These are phyloP conservation scores for Cyclophora punctaria DNA, from an alignment of 2,888 invertebrate species.

Conservation along the genomic window DNA sequence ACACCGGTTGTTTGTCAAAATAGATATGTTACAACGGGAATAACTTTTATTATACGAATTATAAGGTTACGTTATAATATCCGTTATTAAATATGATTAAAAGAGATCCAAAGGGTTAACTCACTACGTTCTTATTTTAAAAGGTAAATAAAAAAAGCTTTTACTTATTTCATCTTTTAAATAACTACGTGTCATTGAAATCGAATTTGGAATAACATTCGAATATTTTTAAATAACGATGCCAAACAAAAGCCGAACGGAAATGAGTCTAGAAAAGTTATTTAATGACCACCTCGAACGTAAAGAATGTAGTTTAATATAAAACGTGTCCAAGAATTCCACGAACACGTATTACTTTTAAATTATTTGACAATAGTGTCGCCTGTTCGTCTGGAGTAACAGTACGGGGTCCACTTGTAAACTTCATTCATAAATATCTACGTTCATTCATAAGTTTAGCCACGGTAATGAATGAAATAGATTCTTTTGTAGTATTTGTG, in stretches of 20 bases:
- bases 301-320: neutral
- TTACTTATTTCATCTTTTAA: too few species aligned
- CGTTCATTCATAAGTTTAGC: constrained; percentile 52
- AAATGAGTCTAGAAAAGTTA: constrained; percentile 56
- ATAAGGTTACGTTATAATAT: too few species aligned
- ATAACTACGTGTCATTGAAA: too few species aligned
- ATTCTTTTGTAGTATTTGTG: constrained; percentile 35
- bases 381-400: constrained; percentile 43
- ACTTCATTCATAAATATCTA: constrained; percentile 42
- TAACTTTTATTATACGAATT: too few species aligned
- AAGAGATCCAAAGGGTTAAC: too few species aligned
- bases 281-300: constrained; percentile 53
- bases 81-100: too few species aligned
- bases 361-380: constrained; percentile 43
- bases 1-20: too few species aligned
- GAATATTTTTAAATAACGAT: constrained; percentile 2
- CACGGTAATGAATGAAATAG: constrained; percentile 49
- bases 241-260: constrained; percentile 32
- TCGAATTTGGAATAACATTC: too few species aligned
- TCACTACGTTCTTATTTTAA: too few species aligned
- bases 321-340: constrained; percentile 19
- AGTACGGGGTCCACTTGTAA: constrained; percentile 47
- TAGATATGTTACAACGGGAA: too few species aligned
- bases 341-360: constrained; percentile 39
- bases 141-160: too few species aligned